Evolutionary conservation across 2,888 invertebrate species (phyloP), one percentile per base, ranked within the genome.

Genomic region (Anoncus sp.): DNA sequence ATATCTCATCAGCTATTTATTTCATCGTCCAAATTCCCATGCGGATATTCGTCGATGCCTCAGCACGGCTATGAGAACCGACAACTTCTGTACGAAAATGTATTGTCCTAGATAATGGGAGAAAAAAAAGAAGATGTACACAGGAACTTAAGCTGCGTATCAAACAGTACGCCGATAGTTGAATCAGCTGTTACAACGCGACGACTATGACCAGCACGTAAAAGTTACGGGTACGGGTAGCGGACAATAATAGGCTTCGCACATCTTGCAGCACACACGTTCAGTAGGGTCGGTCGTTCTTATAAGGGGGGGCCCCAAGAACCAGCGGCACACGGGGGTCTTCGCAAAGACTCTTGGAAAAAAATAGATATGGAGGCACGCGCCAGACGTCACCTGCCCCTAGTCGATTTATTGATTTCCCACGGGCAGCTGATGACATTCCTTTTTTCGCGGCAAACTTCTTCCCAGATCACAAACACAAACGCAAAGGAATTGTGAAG

Each of bases 341-440:
- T 74, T 74, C 60, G 73, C 31, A 67, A 51, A 69, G 66, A 45
- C 72, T 65, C 60, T 55, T 57, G 38, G 35, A 43, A 75, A 67
- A 57, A 81, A 79, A 78, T 77, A 84, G 81, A 85, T 88, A 86
- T 86, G 85, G 75, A 73, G 90, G 89, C 90, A 88, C 90, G 89
- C 84, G 90, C 86, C 89, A 79, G 79, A 80, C 84, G 83, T 87
- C 89, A 86, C 87, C 87, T 88, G 86, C 86, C 85, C 51, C 62
- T n/a, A 62, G 65, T 81, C 85, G 85, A 86, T 87, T 87, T 88
- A 90, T 89, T 80, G 90, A 90, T 89, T 85, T 85, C 77, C 69
- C 65, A 57, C 57, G 59, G 66, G 75, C 81, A 80, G 79, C 79
- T 75, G 82, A 77, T 51, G 49, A 75, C 67, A 65, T 57, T 43